Evolutionary conservation across 2,797 vertebrate species (phyloP).

Genomic region (Liparis tanakae): DNA sequence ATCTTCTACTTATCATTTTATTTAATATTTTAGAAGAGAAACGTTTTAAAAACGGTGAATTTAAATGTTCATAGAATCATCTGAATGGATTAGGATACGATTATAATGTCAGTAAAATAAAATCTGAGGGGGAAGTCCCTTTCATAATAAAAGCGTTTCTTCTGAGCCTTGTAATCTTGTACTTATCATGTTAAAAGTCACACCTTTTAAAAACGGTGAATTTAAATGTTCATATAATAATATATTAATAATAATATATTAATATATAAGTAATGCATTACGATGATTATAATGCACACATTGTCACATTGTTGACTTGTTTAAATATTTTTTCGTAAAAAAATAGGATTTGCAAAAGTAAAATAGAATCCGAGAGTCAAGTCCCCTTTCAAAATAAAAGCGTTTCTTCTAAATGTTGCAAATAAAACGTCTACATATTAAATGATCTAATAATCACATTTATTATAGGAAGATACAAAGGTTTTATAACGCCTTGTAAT

Average conservation of each 20-base stretch:
- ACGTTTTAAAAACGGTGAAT: background rate
- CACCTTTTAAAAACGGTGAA: background rate
- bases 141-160: background rate
- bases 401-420: background rate
- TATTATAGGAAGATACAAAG: background rate
- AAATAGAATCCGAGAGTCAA: constrained; percentile 9
- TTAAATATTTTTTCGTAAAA: too few relatives aligned
- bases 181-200: background rate
- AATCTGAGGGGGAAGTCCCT: background rate
- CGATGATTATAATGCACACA: too few relatives aligned
- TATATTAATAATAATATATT: too few relatives aligned
- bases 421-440: background rate
- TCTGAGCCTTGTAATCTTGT: background rate
- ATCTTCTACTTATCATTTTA: constrained; percentile 8
- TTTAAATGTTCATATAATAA: constrained; percentile 20
- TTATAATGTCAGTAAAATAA: too few relatives aligned
- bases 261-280: too few relatives aligned
- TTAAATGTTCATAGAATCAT: constrained; percentile 21
- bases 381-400: background rate
- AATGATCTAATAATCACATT: constrained; percentile 8
- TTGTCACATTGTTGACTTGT: too few relatives aligned
- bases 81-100: background rate
- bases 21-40: too few relatives aligned
- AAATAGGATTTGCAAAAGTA: too few relatives aligned
- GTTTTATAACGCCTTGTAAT: background rate